phyloP scores from a whole-genome alignment of 2,888 invertebrate genomes.

The Morpho helenor region DNA sequence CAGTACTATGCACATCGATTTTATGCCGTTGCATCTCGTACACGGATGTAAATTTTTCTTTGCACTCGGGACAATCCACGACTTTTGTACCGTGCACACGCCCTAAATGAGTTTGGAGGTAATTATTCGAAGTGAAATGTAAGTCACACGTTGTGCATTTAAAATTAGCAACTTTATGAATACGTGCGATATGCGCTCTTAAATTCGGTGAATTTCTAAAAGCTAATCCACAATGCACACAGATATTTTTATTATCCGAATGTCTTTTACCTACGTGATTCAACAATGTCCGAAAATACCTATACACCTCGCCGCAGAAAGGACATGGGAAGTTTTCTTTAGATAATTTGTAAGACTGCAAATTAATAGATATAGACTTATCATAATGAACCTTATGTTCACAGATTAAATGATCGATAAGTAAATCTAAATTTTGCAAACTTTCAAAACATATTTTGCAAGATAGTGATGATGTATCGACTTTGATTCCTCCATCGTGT shows the following conservation, averaged over 20 bases:
- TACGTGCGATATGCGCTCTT: slow-evolving; percentile 46
- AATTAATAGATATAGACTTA: slow-evolving; percentile 37
- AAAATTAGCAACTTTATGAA: slow-evolving; percentile 41
- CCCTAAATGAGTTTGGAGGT: slow-evolving; percentile 47
- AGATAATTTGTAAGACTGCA: slow-evolving; percentile 48
- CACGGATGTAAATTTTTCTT: slow-evolving; percentile 50
- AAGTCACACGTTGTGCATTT: slow-evolving; percentile 46
- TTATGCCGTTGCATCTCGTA: slow-evolving; percentile 54
- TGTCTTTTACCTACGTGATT: slow-evolving; percentile 51
- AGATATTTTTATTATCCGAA: slow-evolving; percentile 52
- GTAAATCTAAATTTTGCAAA: slow-evolving; percentile 37
- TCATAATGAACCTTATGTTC: slow-evolving; percentile 46
- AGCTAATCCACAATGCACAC: slow-evolving; percentile 51
- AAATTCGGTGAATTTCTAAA: slow-evolving; percentile 54
- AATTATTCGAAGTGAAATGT: slow-evolving; percentile 38
- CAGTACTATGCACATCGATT: slow-evolving; percentile 44
- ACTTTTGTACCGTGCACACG: slow-evolving; percentile 47
- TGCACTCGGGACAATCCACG: slow-evolving; percentile 47
- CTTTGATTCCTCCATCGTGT: slow-evolving; percentile 54
- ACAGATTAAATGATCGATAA: slow-evolving; percentile 44
- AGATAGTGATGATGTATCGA: slow-evolving; percentile 49
- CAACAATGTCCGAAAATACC: slow-evolving; percentile 50
- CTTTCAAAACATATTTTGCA: slow-evolving; percentile 49
- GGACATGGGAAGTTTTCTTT: slow-evolving; percentile 54
- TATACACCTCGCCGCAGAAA: slow-evolving; percentile 42